Evolutionary conservation across 2,113 vertebrate genomes (phyloP), one percentile per base, ranked within the genome.

Genomic region (Aphyosemion australe): DNA sequence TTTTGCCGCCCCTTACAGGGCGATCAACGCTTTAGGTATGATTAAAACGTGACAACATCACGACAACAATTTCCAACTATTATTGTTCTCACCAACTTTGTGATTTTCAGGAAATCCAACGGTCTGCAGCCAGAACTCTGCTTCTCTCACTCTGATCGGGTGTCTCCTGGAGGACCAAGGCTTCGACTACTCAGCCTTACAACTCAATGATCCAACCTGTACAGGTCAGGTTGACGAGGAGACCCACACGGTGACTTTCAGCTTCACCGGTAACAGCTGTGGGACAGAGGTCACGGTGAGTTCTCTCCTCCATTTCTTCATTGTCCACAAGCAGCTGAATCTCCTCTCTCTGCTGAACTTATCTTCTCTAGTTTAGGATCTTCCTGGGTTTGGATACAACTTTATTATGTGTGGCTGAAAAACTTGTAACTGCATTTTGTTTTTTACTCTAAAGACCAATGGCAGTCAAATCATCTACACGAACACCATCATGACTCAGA

Each of bases 131-230:
- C 0, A 37, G 6, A 32, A 49, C 21, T 57, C 76, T 34, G 68
- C 75, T 13, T 57, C 65, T 1, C 0, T 82, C 3, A 42, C n/a
- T 51, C 34, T 84, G 54, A 42, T 56, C 0, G 49, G 60, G 10
- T 84, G 83, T 70, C 76, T 82, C 51, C 57, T 85, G 73, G 47
- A 52, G 34, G 79, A 82, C n/a, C 60, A 46, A n/a, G 46, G 41
- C 32, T 50, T 80, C 16, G 54, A 84, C 55, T 69, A 68, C 59
- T 43, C 59, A 0, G 16, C 8, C 9, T 39, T 84, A 10, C 69
- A 73, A 19, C 80, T 83, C 11, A 79, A 66, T 2, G 61, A 84
- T 8, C 8, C 15, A 8, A 49, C 2, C 51, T 81, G 82, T 65
- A 58, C 1, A 18, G 82, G 74, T 39, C 21, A 59, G 16, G 4